Evolutionary conservation across 2,888 invertebrate species (phyloP), one percentile per base, ranked within the genome.

Genomic region (Tupiocoris notatus): DNA sequence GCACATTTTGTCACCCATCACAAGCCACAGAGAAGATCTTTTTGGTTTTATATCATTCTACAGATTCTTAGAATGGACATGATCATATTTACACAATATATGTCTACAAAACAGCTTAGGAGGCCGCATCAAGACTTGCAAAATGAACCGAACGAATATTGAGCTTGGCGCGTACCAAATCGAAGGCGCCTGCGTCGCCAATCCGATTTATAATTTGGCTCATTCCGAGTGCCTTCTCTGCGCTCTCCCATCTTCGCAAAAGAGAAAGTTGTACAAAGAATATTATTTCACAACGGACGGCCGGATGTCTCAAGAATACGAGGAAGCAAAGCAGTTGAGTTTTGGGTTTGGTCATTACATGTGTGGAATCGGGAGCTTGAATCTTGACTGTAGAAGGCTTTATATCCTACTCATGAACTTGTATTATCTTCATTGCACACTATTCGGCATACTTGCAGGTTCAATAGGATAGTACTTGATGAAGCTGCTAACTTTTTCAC

Each of bases 111-210:
- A 17, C 24, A 75, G 75, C 17, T 16, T 66, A 21, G 75, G 75
- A 58, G 75, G 75, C 24, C 65, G 75, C 20, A 68, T 76, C 21
- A 76, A 62, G 68, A 58, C 68, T 18, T 68, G 62, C 16, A 76
- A 76, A 76, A 54, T 76, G 68, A 59, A 62, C 22, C 21, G 62
- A 9, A 68, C 68, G 21, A 61, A 58, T 24, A 68, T 76, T 2
- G 76, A 76, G 54, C 56, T 76, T 9, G 76, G 76, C 7, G 76
- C 68, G 17, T 57, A 68, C 24, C 63, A 61, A 1, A 76, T 76
- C 62, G 76, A 76, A 61, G 76, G 76, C 23, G 67, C 76, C 12
- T 58, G 68, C 23, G 68, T 76, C 16, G 76, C 68, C n/a, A 76
- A 76, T 23, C 68, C 76, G 20, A 63, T 76, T 16, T 76, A 68